Base-by-base conservation (phyloP, 2,797 vertebrate species). In the Dromococcyx pavoninus region DNA sequence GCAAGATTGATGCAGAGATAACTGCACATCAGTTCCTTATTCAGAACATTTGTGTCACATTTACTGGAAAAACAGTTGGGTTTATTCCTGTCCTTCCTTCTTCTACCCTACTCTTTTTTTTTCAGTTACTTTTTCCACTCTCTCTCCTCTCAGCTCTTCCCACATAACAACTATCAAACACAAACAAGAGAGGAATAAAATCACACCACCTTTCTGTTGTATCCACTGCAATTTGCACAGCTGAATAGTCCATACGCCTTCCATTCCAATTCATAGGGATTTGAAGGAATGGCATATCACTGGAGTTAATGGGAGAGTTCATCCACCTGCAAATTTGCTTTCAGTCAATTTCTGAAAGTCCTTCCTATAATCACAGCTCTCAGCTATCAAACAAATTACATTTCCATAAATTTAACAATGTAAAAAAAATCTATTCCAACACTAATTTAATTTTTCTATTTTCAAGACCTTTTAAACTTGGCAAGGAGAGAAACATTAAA, bases 61-160 rank as follows among this genome's bases (percentile, higher is more conserved):
- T 84, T 58, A 53, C 77, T 46, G 64, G 66, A 13, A 77, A 69
- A 64, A 64, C 67, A 14, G n/a, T 21, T 69, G 24, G 23, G 1
- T 88, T 89, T 96, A 80, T 80, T 86, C 77, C 41, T 50, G 22
- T 61, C 66, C 62, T 91, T 53, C 61, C 32, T 91, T 88, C 44
- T 87, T 84, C 62, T 67, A 4, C 28, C 32, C 56, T 60, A 14
- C 56, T 50, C 51, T n/a, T 1, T 3, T 43, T 53, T 67, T 74
- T 62, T 19, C n/a, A 18, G 17, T 57, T 57, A 15, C 21, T 91
- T 81, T 56, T 81, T 67, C 75, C 32, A 30, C 51, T 43, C 30
- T 5, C 22, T 65, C 33, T 80, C 60, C 46, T 77, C 60, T 69
- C 53, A 83, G 61, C 48, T 86, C 43, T 78, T 73, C 64, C 78